These are phyloP conservation scores for Bombus soroeensis DNA, from an alignment of 1,140 invertebrate species.

Conservation along the genomic window DNA sequence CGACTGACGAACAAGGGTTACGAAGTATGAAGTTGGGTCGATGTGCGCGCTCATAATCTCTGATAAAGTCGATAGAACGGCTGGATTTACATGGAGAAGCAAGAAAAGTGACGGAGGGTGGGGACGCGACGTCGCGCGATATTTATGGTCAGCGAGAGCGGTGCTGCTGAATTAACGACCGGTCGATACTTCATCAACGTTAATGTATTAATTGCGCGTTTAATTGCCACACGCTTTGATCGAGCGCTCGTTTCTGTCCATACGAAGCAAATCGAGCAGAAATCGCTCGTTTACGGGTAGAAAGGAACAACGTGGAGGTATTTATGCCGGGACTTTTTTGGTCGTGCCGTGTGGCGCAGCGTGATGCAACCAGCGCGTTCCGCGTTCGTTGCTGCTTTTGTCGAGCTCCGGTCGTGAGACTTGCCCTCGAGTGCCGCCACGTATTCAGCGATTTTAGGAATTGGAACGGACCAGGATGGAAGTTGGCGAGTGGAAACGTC, in stretches of 20 bases:
- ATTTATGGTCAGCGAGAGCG: slow-evolving; percentile 14
- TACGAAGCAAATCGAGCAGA: slow-evolving; percentile 39
- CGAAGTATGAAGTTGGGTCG: neutral
- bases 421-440: no score
- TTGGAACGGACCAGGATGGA: slow-evolving; percentile 11
- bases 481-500: neutral
- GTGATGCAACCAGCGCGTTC: slow-evolving; percentile 28
- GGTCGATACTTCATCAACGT: slow-evolving; percentile 48
- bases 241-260: neutral
- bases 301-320: slow-evolving; percentile 9
- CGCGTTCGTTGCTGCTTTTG: neutral
- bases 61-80: slow-evolving; percentile 8
- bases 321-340: slow-evolving; percentile 27
- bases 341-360: neutral
- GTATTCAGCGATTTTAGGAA: slow-evolving; percentile 19
- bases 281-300: slow-evolving; percentile 20
- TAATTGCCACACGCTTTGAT: slow-evolving; percentile 46
- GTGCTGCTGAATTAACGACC: slow-evolving; percentile 28
- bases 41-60: neutral
- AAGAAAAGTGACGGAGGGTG: slow-evolving; percentile 21
- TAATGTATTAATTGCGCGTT: slow-evolving; percentile 50
- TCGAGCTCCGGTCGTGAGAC: slow-evolving; percentile 8
- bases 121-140: slow-evolving; percentile 14
- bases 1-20: neutral
- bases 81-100: slow-evolving; percentile 18